Evolutionary conservation across 2,888 invertebrate species (phyloP).

Genomic region (Zootermopsis nevadensis): DNA sequence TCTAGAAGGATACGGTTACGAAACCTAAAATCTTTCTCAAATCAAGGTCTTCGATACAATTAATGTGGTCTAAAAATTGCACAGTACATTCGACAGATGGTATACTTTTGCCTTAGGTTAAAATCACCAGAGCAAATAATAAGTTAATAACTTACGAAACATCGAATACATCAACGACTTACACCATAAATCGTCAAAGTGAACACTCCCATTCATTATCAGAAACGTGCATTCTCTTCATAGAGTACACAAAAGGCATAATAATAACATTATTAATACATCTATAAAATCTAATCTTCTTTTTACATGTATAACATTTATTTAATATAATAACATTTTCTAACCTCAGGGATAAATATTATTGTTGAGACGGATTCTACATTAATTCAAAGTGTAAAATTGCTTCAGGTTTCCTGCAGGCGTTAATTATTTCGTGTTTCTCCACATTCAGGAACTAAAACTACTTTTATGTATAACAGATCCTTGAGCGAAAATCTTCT

Average conservation of each 20-base stretch:
- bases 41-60: conserved; percentile 13
- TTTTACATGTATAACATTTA: too few relatives aligned
- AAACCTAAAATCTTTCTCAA: neutral
- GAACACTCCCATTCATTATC: neutral
- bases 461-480: neutral
- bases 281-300: too few relatives aligned
- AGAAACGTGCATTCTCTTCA: neutral
- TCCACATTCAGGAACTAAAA: neutral
- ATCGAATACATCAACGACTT: neutral
- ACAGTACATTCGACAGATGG: neutral
- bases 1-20: neutral
- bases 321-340: neutral
- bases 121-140: conserved; percentile 7
- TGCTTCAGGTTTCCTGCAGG: neutral
- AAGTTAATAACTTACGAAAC: conserved; percentile 2
- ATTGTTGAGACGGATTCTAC: neutral
- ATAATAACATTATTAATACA: neutral
- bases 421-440: neutral
- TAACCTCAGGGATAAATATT: neutral
- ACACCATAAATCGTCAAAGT: neutral
- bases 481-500: neutral
- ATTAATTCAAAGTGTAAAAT: neutral
- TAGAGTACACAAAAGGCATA: neutral
- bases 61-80: neutral
- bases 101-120: conserved; percentile 9